Conservation (phyloP, 2,888 invertebrate genomes). For the Hypercompe scribonia region DNA sequence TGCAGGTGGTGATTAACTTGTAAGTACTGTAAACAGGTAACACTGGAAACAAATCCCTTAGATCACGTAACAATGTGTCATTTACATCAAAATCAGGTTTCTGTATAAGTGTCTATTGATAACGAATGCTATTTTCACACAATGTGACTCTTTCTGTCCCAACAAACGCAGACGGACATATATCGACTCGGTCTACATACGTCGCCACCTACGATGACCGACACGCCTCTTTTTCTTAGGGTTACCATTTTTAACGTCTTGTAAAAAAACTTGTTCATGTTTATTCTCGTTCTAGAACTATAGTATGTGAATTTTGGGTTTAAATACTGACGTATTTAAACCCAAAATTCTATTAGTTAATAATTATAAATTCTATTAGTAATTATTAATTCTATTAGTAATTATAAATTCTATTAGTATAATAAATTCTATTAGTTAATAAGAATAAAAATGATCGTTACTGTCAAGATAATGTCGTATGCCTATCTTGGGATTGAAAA, state of each 20-base stretch:
- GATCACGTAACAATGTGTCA: neutral
- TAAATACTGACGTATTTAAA: neutral
- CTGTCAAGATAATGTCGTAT: too few relatives aligned
- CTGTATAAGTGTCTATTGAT: neutral
- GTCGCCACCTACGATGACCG: conserved; percentile 45
- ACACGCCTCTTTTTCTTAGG: conserved; percentile 44
- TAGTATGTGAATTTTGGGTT: neutral
- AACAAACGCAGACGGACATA: conserved; percentile 33
- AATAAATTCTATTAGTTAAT: too few relatives aligned
- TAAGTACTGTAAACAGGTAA: neutral
- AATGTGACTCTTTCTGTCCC: conserved; percentile 3
- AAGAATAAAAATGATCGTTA: too few relatives aligned
- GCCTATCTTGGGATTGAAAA: too few relatives aligned
- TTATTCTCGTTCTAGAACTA: too few relatives aligned
- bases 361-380: too few relatives aligned
- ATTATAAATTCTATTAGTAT: too few relatives aligned
- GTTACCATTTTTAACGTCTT: conserved; percentile 29
- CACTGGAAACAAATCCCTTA: neutral
- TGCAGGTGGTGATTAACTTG: neutral
- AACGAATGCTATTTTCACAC: conserved; percentile 2
- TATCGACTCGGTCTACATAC: conserved; percentile 41
- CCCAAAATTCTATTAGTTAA: too few relatives aligned
- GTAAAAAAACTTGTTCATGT: neutral
- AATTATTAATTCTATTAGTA: too few relatives aligned
- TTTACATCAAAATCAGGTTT: neutral